Evolutionary conservation across 2,113 vertebrate genomes (phyloP).

Genomic region (Platichthys flesus): DNA sequence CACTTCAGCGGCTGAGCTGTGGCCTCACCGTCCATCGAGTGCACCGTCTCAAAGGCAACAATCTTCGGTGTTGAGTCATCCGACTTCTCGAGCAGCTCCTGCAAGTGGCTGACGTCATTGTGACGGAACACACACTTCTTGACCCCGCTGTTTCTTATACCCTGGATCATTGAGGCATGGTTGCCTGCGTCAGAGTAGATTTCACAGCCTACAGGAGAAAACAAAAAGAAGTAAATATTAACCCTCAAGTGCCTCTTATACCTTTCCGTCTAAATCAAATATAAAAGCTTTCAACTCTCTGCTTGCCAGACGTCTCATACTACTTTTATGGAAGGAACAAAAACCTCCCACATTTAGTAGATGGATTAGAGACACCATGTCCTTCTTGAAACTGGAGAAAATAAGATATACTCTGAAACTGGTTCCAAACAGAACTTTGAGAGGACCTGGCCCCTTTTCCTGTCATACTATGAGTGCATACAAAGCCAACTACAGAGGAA

Average conservation of each 20-base stretch:
- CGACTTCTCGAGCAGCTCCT: conserved; percentile 86
- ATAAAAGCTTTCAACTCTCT: no score
- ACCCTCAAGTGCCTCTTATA: neutral
- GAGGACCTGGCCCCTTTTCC: no score
- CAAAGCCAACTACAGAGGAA: no score
- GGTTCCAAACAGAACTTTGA: no score
- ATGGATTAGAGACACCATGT: no score
- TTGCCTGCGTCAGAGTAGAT: conserved; percentile 94
- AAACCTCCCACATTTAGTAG: no score
- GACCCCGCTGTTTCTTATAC: conserved; percentile 91
- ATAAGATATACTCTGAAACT: no score
- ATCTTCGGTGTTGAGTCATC: conserved; percentile 89
- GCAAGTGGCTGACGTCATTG: conserved; percentile 87
- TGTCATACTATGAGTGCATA: no score
- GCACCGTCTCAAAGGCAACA: conserved; percentile 93
- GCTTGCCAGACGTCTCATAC: no score
- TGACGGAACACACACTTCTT: conserved; percentile 93
- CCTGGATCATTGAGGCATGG: conserved; percentile 97
- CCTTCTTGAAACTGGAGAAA: no score
- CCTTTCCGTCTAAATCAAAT: neutral
- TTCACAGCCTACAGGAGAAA: conserved; percentile 85
- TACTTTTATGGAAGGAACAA: no score
- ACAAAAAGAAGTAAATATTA: neutral
- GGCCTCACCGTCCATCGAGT: conserved; percentile 92
- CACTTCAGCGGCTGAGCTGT: neutral